These are phyloP conservation scores for Tauraco erythrolophus DNA, from an alignment of 2,113 vertebrate species.

Conservation along the genomic window DNA sequence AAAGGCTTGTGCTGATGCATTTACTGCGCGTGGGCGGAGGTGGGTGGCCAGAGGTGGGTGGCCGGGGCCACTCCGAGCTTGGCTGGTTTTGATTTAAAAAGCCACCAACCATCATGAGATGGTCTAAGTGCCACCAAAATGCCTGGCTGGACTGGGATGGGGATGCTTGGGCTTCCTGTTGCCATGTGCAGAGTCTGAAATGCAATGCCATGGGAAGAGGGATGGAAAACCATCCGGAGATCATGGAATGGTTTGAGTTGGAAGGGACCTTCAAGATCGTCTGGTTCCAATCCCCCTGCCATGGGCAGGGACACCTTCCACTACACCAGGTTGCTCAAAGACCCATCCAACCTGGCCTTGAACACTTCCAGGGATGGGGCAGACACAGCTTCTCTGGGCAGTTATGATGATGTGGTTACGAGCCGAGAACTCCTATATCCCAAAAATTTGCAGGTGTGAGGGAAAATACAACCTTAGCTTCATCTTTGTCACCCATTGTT, in stretches of 20 bases:
- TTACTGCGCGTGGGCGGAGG: rapidly evolving
- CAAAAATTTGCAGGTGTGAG: rapidly evolving
- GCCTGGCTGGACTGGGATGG: background rate
- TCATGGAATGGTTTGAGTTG: too few species aligned
- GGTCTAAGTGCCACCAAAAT: background rate
- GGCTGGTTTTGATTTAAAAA: background rate
- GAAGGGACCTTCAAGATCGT: too few species aligned
- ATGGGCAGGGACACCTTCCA: too few species aligned
- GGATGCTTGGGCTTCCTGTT: background rate
- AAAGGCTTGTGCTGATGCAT: background rate
- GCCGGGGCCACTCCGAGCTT: background rate
- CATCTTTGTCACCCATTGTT: background rate
- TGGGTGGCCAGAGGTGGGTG: too few species aligned
- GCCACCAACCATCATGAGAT: background rate
- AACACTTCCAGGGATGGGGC: too few species aligned
- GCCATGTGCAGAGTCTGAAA: background rate
- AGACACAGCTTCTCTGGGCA: too few species aligned
- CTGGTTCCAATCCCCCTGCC: too few species aligned
- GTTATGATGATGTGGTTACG: background rate
- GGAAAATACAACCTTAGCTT: background rate
- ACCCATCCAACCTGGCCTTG: too few species aligned
- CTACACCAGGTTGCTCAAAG: too few species aligned
- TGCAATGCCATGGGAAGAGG: rapidly evolving
- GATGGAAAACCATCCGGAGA: background rate
- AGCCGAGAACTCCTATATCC: background rate